These are phyloP conservation scores for Synergus laeviventris DNA, from an alignment of 2,888 invertebrate genomes.

Conservation along the genomic window DNA sequence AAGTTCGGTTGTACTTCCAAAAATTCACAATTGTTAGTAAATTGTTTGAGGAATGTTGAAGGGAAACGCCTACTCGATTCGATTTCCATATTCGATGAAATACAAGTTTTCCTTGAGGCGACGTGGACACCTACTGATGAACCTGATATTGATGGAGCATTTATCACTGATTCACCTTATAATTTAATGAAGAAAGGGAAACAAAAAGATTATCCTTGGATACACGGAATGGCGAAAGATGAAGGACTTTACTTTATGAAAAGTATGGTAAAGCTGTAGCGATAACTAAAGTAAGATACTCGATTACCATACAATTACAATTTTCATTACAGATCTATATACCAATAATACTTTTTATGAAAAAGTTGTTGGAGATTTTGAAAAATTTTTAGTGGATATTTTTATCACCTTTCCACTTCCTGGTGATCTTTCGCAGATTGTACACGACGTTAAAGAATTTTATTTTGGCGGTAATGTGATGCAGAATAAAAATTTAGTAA, in stretches of 20 bases:
- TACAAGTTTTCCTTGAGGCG: neutral
- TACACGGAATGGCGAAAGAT: constrained; percentile 54
- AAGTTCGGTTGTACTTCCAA: neutral
- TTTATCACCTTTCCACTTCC: neutral
- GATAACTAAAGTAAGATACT: neutral
- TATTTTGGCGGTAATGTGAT: neutral
- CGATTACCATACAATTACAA: neutral
- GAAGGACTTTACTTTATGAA: constrained; percentile 55
- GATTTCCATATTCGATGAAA: neutral
- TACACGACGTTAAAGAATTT: neutral
- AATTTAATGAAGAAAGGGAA: constrained; percentile 39
- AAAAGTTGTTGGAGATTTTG: neutral
- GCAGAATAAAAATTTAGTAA: neutral
- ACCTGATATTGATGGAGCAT: neutral
- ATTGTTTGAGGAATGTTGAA: neutral
- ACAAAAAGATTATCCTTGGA: constrained; percentile 54
- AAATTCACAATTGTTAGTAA: neutral
- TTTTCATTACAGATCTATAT: neutral
- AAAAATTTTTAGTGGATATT: neutral
- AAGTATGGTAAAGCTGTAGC: constrained; percentile 38
- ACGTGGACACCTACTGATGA: neutral
- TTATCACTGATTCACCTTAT: neutral
- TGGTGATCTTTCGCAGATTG: neutral
- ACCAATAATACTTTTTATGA: neutral
- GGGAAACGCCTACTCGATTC: neutral